These are phyloP conservation scores for Melanargia galathea DNA, from an alignment of 2,888 invertebrate genomes.

Conservation along the genomic window DNA sequence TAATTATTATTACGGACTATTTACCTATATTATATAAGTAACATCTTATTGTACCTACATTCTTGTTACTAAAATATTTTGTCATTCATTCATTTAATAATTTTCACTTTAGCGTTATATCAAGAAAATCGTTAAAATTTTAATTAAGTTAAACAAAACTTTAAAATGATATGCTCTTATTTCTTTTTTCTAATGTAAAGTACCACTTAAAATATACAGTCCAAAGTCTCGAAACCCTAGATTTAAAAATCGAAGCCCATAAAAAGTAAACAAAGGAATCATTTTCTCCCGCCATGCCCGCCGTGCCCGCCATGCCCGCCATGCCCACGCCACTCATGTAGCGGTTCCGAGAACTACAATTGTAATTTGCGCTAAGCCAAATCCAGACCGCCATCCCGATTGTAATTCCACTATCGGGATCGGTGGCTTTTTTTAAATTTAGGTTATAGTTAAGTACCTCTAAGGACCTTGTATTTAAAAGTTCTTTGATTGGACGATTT, in stretches of 20 bases:
- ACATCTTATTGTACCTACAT: too few relatives aligned
- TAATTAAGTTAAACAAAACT: too few relatives aligned
- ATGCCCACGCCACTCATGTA: slow-evolving; percentile 27
- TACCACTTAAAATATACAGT: background rate
- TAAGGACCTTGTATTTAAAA: background rate
- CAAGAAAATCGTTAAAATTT: too few relatives aligned
- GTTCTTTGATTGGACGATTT: too few relatives aligned
- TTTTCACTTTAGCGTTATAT: too few relatives aligned
- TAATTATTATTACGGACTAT: too few relatives aligned
- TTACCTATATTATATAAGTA: too few relatives aligned
- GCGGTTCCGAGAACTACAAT: slow-evolving; percentile 45
- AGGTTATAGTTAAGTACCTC: background rate
- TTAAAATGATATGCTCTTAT: background rate
- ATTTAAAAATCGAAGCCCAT: slow-evolving; percentile 27
- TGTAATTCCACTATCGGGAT: slow-evolving; percentile 15
- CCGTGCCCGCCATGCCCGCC: slow-evolving; percentile 20
- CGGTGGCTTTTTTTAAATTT: slow-evolving; percentile 29
- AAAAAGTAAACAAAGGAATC: slow-evolving; percentile 38
- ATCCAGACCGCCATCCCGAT: slow-evolving; percentile 39
- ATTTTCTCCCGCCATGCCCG: slow-evolving; percentile 30
- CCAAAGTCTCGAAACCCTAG: slow-evolving; percentile 10
- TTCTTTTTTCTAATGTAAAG: background rate
- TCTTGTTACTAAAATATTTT: too few relatives aligned
- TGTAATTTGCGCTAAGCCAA: slow-evolving; percentile 44
- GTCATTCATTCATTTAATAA: too few relatives aligned